These are phyloP conservation scores for Drosophila macrospina DNA, from an alignment of 2,888 invertebrate species.

Conservation along the genomic window DNA sequence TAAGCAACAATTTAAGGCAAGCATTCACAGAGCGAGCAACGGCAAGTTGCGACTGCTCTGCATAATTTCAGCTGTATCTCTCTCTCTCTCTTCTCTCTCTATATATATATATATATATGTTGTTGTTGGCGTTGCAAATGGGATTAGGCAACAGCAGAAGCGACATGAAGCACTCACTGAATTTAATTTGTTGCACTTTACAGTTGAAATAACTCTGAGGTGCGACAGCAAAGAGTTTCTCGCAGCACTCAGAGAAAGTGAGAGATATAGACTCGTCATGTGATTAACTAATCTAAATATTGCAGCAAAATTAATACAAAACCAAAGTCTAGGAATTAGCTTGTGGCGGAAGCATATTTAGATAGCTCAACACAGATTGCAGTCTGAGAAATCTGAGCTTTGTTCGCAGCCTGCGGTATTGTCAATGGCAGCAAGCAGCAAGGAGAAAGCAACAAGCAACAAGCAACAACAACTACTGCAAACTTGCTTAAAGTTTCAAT, in stretches of 20 bases:
- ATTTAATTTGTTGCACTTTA: conserved; percentile 75
- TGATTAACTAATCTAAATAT: conserved; percentile 4
- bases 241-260: conserved; percentile 18
- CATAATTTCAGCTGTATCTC: conserved; percentile 61
- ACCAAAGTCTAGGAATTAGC: conserved; percentile 31
- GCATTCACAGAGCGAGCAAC: conserved; percentile 19
- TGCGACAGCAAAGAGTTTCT: conserved; percentile 46
- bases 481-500: conserved; percentile 78
- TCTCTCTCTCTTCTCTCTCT: neutral
- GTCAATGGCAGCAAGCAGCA: conserved; percentile 22
- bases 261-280: neutral
- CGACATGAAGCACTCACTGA: conserved; percentile 56
- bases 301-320: conserved; percentile 23
- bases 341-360: conserved; percentile 26
- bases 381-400: conserved; percentile 38
- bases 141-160: conserved; percentile 63
- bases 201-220: conserved; percentile 73
- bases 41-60: conserved; percentile 61
- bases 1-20: conserved; percentile 66
- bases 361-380: conserved; percentile 47
- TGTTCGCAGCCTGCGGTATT: conserved; percentile 4
- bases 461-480: conserved; percentile 40
- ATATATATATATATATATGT: no score
- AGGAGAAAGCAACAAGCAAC: conserved; percentile 32
- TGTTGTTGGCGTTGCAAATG: conserved; percentile 51